Evolutionary conservation across 1,140 invertebrate species (phyloP).

Genomic region (Bombus breviceps): DNA sequence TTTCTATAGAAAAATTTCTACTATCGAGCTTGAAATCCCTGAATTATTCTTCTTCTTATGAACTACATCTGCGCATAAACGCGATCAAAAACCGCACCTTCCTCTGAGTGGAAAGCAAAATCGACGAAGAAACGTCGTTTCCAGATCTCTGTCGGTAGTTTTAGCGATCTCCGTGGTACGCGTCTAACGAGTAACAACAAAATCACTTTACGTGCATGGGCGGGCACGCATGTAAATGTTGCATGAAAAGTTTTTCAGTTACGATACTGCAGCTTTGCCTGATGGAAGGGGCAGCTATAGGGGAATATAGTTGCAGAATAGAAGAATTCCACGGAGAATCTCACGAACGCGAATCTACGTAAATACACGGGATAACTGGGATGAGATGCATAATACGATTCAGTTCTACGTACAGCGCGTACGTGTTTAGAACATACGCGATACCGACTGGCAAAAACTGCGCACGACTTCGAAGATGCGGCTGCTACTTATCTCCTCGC

Average conservation of each 20-base stretch:
- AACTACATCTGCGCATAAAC: background rate
- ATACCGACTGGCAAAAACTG: background rate
- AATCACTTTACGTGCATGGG: slow-evolving; percentile 7
- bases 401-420: background rate
- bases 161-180: background rate
- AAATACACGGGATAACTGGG: slow-evolving; percentile 40
- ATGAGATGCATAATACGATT: slow-evolving; percentile 32
- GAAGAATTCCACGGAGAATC: slow-evolving; percentile 30
- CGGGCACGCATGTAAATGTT: background rate
- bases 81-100: background rate
- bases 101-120: no score
- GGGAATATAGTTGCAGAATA: background rate
- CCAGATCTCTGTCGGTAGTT: background rate
- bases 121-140: background rate
- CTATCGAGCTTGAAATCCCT: no score
- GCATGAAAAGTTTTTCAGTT: slow-evolving; percentile 33
- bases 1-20: background rate
- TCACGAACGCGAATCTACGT: slow-evolving; percentile 27
- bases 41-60: background rate
- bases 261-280: slow-evolving; percentile 8
- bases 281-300: background rate
- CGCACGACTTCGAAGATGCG: background rate
- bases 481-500: background rate
- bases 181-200: slow-evolving; percentile 24
- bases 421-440: background rate